Evolutionary conservation across 1,140 invertebrate genomes (phyloP).

Genomic region (Manduca sexta): DNA sequence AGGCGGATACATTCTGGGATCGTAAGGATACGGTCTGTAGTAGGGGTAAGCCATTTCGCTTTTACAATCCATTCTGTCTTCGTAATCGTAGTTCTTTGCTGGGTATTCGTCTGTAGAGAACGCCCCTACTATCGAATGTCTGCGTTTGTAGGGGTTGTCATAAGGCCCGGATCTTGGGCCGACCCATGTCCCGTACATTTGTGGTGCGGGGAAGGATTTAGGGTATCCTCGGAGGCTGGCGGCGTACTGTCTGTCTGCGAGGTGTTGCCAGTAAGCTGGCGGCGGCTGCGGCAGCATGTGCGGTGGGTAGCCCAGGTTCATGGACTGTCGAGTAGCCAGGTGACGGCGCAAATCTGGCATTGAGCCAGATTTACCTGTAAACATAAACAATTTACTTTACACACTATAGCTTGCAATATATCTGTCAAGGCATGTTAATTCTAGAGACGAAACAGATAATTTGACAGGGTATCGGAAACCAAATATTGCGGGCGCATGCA

Average conservation of each 20-base stretch:
- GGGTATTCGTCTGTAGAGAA: conserved; percentile 58
- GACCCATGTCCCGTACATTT: conserved; percentile 60
- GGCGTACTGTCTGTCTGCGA: conserved; percentile 57
- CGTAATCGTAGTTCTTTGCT: conserved; percentile 49
- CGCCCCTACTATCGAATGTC: conserved; percentile 58
- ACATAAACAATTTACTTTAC: too few species aligned
- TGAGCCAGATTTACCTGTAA: conserved; percentile 73
- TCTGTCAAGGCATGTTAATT: too few species aligned
- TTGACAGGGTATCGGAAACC: too few species aligned
- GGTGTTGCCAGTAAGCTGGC: conserved; percentile 60
- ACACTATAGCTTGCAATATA: too few species aligned
- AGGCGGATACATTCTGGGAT: conserved; percentile 47
- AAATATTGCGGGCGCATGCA: too few species aligned
- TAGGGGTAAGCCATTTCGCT: conserved; percentile 61
- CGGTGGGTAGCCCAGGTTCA: conserved; percentile 45
- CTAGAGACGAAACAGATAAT: too few species aligned
- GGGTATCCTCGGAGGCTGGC: conserved; percentile 52
- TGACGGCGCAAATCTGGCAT: conserved; percentile 74
- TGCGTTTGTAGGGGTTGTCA: conserved; percentile 55
- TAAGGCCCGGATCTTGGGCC: conserved; percentile 46
- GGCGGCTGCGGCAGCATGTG: conserved; percentile 49
- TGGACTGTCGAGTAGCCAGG: conserved; percentile 51
- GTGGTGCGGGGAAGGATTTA: conserved; percentile 37
- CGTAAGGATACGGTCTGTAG: conserved; percentile 45
- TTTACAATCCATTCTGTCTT: conserved; percentile 58